Conservation (phyloP, 2,113 vertebrate species). For the Mobula hypostoma region DNA sequence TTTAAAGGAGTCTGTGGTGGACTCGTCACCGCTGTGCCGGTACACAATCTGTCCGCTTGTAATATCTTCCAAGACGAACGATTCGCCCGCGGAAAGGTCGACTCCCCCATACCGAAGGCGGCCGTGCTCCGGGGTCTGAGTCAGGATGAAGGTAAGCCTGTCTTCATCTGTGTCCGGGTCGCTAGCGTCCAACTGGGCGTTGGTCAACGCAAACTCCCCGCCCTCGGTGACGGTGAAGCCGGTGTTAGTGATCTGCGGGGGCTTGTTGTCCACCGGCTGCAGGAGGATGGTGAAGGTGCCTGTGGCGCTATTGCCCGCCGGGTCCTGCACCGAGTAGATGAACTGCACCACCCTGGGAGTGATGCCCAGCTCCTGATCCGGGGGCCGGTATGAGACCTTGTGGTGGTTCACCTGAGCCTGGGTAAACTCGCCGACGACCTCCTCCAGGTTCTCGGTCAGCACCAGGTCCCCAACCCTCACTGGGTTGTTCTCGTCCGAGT, state of each 20-base stretch:
- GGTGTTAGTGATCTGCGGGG: slow-evolving; percentile 51
- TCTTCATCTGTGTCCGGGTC: slow-evolving; percentile 69
- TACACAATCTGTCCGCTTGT: slow-evolving; percentile 60
- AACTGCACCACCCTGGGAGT: slow-evolving; percentile 51
- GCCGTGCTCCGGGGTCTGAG: slow-evolving; percentile 57
- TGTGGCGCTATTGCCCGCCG: slow-evolving; percentile 47
- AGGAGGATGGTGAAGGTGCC: slow-evolving; percentile 54
- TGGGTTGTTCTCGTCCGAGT: slow-evolving; percentile 50
- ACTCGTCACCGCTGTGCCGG: slow-evolving; percentile 47
- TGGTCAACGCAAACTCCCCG: slow-evolving; percentile 48
- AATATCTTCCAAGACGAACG: slow-evolving; percentile 65
- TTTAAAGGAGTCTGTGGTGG: slow-evolving; percentile 46
- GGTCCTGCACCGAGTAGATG: slow-evolving; percentile 51
- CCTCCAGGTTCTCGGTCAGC: slow-evolving; percentile 46
- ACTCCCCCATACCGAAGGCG: slow-evolving; percentile 62
- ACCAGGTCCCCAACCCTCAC: slow-evolving; percentile 49
- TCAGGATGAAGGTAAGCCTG: slow-evolving; percentile 61
- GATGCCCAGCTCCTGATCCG: slow-evolving; percentile 49
- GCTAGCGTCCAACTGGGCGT: slow-evolving; percentile 60
- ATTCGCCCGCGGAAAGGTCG: slow-evolving; percentile 54
- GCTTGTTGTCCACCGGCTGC: slow-evolving; percentile 51
- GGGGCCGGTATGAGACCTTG: slow-evolving; percentile 53
- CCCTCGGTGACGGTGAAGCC: slow-evolving; percentile 50
- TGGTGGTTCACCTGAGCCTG: slow-evolving; percentile 55
- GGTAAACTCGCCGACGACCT: slow-evolving; percentile 46